phyloP scores from a whole-genome alignment of 1,140 invertebrate species.

The Lordiphosa collinella region DNA sequence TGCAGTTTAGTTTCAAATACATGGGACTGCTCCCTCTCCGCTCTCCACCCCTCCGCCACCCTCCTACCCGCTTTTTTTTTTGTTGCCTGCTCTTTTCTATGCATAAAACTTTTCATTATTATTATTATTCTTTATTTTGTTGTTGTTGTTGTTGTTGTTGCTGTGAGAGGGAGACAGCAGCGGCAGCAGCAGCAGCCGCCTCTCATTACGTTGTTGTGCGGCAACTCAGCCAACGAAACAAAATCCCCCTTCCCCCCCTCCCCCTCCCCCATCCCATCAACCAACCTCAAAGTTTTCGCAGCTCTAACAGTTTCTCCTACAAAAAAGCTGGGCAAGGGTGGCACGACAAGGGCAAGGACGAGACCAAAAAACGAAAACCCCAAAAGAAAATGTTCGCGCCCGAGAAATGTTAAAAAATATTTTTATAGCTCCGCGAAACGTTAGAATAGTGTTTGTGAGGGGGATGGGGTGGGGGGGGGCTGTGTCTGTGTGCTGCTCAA shows the following conservation, averaged over 20 bases:
- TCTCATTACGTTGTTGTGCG: constrained; percentile 32
- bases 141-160: constrained; percentile 6
- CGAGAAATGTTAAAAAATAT: constrained; percentile 74
- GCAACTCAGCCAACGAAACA: constrained; percentile 4
- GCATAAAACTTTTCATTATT: constrained; percentile 67
- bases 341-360: constrained; percentile 17
- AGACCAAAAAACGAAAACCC: constrained; percentile 30
- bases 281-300: constrained; percentile 36
- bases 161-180: constrained; percentile 19
- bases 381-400: constrained; percentile 63
- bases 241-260: neutral
- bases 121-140: constrained; percentile 58
- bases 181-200: constrained; percentile 8
- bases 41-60: too few relatives aligned
- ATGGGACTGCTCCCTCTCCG: constrained; percentile 10
- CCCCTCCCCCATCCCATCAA: neutral
- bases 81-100: constrained; percentile 47
- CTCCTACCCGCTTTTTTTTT: constrained; percentile 30
- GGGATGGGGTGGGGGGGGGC: neutral
- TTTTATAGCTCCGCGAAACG: constrained; percentile 73
- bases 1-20: constrained; percentile 77
- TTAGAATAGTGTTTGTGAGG: constrained; percentile 70
- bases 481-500: constrained; percentile 13
- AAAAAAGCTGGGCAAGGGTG: neutral
- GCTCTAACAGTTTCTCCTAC: constrained; percentile 43